phyloP scores from a whole-genome alignment of 2,113 vertebrate genomes.

The Merops nubicus region DNA sequence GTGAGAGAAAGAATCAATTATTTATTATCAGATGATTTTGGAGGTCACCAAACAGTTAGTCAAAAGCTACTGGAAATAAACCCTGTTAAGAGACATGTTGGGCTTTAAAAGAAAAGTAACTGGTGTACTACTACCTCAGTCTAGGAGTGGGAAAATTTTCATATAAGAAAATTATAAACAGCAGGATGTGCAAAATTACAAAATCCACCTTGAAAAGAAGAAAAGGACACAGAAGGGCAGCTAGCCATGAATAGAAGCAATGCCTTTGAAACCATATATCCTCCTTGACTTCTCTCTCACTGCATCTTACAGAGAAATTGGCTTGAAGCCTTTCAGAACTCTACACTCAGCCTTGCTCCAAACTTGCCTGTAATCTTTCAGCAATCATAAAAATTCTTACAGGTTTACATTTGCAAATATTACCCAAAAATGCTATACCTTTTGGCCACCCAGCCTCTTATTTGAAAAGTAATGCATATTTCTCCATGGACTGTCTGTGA shows the following conservation, averaged over 20 bases:
- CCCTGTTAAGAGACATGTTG: background rate
- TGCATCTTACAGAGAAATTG: background rate
- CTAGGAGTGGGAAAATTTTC: background rate
- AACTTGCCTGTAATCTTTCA: background rate
- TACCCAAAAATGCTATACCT: background rate
- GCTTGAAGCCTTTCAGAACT: background rate
- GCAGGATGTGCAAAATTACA: background rate
- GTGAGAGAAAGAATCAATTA: background rate
- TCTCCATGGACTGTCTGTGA: background rate
- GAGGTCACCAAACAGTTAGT: background rate
- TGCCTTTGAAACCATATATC: background rate
- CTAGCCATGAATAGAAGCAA: background rate
- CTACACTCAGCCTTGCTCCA: background rate
- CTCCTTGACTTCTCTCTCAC: background rate
- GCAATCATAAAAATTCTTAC: background rate
- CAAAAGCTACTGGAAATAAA: background rate
- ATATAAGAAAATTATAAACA: background rate
- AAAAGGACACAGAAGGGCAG: background rate
- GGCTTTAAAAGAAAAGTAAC: background rate
- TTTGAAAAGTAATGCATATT: background rate
- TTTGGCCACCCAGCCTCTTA: background rate
- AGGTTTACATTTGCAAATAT: background rate
- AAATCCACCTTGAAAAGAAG: background rate
- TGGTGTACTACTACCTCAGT: background rate
- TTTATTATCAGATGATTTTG: background rate